A percentile compares a stretch with the other conserved stretches of the same genome.
Evolutionary conservation across 2,797 vertebrate species (phyloP).

Genomic region (Rhinatrema bivittatum): DNA sequence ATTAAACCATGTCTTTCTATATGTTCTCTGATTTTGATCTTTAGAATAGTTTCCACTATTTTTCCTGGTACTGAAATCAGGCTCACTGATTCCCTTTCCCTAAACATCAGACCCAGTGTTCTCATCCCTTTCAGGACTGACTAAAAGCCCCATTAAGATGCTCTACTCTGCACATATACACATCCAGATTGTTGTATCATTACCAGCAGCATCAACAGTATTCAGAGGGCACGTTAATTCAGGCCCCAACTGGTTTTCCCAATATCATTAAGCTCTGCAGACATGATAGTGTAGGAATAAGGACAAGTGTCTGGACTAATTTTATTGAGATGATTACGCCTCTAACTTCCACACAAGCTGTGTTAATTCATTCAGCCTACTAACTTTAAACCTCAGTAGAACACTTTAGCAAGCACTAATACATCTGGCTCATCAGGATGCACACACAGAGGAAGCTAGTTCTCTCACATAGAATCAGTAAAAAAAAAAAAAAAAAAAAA

Average conservation of each 20-base stretch:
- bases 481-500: not conserved
- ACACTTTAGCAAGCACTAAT: not conserved
- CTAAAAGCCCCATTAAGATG: too few species aligned
- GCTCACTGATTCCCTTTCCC: too few species aligned
- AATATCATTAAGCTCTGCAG: not conserved
- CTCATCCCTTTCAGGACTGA: too few species aligned
- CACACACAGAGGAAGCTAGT: not conserved
- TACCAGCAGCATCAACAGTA: too few species aligned
- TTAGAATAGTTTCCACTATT: too few species aligned
- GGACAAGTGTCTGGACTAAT: not conserved
- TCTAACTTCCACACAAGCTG: not conserved
- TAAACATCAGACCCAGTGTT: too few species aligned
- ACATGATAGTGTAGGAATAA: not conserved
- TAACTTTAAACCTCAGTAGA: not conserved
- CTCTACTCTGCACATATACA: too few species aligned
- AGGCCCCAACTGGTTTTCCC: not conserved
- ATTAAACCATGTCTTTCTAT: too few species aligned
- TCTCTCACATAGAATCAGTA: not conserved
- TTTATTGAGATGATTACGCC: not conserved
- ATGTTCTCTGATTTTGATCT: too few species aligned
- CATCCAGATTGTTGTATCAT: too few species aligned
- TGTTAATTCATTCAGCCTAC: not conserved
- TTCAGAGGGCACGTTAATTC: not conserved
- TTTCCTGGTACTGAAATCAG: too few species aligned
- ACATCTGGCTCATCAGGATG: constrained; percentile 4